A percentile compares a stretch with the other conserved stretches of the same genome.
These are phyloP conservation scores for Caranx ignobilis DNA, from an alignment of 2,113 vertebrate species.

Conservation along the genomic window DNA sequence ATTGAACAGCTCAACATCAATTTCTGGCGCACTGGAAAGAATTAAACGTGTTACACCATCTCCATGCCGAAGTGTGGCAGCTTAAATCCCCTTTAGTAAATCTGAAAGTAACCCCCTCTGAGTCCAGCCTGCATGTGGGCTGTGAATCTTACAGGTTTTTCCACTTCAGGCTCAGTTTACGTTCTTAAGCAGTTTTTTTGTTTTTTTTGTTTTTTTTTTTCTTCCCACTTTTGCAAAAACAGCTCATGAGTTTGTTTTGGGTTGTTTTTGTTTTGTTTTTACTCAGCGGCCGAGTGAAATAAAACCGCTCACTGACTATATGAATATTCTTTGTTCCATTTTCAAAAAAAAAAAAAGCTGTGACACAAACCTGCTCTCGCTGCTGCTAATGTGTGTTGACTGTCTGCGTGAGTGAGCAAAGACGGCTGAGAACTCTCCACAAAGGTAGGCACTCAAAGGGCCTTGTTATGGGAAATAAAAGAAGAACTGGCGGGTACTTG, in stretches of 20 bases:
- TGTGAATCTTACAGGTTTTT: slow-evolving; percentile 5
- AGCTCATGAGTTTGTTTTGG: slow-evolving; percentile 3
- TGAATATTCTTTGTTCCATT: slow-evolving; percentile 5
- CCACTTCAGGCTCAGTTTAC: slow-evolving; percentile 15
- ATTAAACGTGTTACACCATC: slow-evolving; percentile 8
- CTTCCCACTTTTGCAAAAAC: slow-evolving; percentile 1
- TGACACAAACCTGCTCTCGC: not conserved
- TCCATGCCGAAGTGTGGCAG: not conserved
- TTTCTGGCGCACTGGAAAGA: not conserved
- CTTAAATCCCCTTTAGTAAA: slow-evolving; percentile 19
- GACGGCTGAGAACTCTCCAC: not conserved
- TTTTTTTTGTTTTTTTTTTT: not conserved
- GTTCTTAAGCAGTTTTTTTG: not conserved
- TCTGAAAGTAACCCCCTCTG: slow-evolving; percentile 22
- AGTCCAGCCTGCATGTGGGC: slow-evolving; percentile 10
- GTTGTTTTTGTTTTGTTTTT: not conserved
- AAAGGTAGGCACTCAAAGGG: slow-evolving; percentile 30
- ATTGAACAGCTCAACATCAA: not conserved
- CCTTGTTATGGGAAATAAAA: slow-evolving; percentile 17
- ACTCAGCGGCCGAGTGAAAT: slow-evolving; percentile 10
- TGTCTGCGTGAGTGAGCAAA: not conserved
- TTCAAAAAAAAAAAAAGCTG: not conserved
- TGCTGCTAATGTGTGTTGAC: not conserved
- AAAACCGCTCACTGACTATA: slow-evolving; percentile 13
- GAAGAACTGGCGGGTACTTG: slow-evolving; percentile 7